Percentiles rank a stretch among this genome's conserved stretches.
phyloP scores from a whole-genome alignment of 2,888 invertebrate genomes.

The Sminthurides aquaticus region DNA sequence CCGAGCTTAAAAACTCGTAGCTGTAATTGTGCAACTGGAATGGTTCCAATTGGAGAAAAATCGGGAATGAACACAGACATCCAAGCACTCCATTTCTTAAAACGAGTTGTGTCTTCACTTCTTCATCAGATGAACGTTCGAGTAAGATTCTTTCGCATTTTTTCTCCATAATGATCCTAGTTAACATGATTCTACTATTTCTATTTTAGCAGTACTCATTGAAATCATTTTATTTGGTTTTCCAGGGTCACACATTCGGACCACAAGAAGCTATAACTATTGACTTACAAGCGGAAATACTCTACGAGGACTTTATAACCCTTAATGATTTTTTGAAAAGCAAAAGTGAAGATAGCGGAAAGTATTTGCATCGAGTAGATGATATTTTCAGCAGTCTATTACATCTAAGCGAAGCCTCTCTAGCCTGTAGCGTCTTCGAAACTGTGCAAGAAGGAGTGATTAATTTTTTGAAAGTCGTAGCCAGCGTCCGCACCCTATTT shows the following conservation, averaged over 20 bases:
- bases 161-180: too few relatives aligned
- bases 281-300: conserved; percentile 41
- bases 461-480: conserved; percentile 6
- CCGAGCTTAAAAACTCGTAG: too few relatives aligned
- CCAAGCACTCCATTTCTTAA: too few relatives aligned
- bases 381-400: conserved; percentile 36
- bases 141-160: conserved; percentile 21
- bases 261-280: conserved; percentile 42
- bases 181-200: too few relatives aligned
- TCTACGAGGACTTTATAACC: conserved; percentile 34
- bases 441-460: conserved; percentile 12
- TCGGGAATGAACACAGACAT: too few relatives aligned
- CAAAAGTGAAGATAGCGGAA: conserved; percentile 13
- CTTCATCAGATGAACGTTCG: conserved; percentile 39
- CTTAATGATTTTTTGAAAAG: conserved; percentile 30
- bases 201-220: too few relatives aligned
- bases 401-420: conserved; percentile 25
- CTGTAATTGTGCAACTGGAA: too few relatives aligned
- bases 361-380: conserved; percentile 33
- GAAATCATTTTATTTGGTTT: conserved; percentile 6
- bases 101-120: conserved; percentile 37
- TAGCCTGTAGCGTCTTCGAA: conserved; percentile 13
- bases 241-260: conserved; percentile 38
- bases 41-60: too few relatives aligned
- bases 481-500: conserved; percentile 5